Evolutionary conservation across 2,888 invertebrate genomes (phyloP).

Genomic region (Amblyjoppa proteus): DNA sequence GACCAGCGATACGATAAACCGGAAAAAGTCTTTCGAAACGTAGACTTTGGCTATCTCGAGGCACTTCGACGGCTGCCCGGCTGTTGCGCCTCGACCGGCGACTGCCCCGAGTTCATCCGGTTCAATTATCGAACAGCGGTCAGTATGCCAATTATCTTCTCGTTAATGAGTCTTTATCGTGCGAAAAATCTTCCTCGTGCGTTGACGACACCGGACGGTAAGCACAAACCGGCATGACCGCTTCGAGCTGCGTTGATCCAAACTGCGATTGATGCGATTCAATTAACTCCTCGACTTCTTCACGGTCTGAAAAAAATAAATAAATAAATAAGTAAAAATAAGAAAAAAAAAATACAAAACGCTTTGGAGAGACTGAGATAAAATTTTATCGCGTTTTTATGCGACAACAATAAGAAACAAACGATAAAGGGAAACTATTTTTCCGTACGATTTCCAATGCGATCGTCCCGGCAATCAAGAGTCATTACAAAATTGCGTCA

Average conservation of each 20-base stretch:
- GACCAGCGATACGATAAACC: slow-evolving; percentile 7
- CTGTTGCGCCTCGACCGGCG: not conserved
- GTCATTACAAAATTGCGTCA: slow-evolving; percentile 7
- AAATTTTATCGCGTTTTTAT: not conserved
- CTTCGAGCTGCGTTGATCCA: too few relatives aligned
- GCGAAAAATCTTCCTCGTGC: not conserved
- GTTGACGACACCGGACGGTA: not conserved
- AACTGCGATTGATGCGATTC: too few relatives aligned
- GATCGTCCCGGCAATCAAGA: not conserved
- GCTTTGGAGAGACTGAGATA: not conserved
- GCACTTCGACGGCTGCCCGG: not conserved
- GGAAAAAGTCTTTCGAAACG: not conserved
- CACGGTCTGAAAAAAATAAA: not conserved
- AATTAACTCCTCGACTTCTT: too few relatives aligned
- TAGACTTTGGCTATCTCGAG: not conserved
- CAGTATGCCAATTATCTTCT: slow-evolving; percentile 52
- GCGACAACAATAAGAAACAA: not conserved
- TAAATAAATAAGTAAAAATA: too few relatives aligned
- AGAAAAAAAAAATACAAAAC: too few relatives aligned
- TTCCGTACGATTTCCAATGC: not conserved
- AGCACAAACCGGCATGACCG: not conserved
- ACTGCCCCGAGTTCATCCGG: not conserved
- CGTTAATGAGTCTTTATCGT: slow-evolving; percentile 38
- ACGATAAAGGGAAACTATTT: not conserved
- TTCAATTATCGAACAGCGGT: slow-evolving; percentile 39